Evolutionary conservation across 2,888 invertebrate species (phyloP), one percentile per base, ranked within the genome.

Genomic region (Drosophila bunnanda): DNA sequence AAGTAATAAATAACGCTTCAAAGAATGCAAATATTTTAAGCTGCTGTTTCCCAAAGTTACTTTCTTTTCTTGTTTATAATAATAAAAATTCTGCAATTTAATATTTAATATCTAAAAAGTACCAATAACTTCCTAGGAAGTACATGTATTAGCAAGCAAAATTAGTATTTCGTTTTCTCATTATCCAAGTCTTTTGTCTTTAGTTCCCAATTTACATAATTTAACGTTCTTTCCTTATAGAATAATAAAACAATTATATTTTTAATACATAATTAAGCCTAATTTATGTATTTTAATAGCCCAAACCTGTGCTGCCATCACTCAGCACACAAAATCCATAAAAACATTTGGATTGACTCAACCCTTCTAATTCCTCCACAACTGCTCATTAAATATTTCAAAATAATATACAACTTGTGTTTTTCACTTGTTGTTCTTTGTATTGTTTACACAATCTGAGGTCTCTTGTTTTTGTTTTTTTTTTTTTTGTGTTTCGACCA

Each of bases 361-460:
- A 34, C 34, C 66, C 56, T 67, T 67, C 67, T 67, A 66, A 48
- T 57, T 74, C 65, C 65, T 62, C 54, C 53, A 15, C 67, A 32
- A 30, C 46, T 17, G 60, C 67, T 65, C 60, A 81, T 86, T 86
- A 79, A 79, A 76, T 64, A 68, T 83, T 83, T 80, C 83, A 56
- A 72, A 85, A 85, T 25, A 67, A 58, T 58, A 78, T 54, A 74
- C 75, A 75, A 74, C 71, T 69, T 72, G 72, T 60, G 77, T 74
- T 69, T 74, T 72, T 71, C 65, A 36, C 20, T 44, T 46, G 79
- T 69, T 78, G 76, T 71, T 56, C 46, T 57, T 41, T 64, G 25
- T 13, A 43, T 46, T 50, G 55, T 58, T 66, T 57, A 48, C 62
- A 56, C 72, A 53, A 53, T 30, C 38, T 69, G 44, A 69, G 44